Conservation (phyloP, 2,113 vertebrate species). For the Myxocyprinus asiaticus region DNA sequence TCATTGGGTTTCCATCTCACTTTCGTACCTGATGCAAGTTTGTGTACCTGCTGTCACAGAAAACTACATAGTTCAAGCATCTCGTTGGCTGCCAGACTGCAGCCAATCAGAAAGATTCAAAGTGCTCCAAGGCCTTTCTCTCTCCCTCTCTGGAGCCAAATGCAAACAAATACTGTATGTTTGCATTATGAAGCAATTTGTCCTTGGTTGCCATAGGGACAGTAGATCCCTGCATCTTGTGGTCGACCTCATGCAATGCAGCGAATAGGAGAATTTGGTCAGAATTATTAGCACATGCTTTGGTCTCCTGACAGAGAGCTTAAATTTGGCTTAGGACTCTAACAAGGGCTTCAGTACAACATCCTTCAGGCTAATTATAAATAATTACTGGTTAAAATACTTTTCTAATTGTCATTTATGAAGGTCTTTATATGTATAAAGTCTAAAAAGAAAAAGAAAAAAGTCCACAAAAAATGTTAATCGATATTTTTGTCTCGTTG, state of each 20-base stretch:
- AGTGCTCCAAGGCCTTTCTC: neutral
- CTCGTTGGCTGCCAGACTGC: neutral
- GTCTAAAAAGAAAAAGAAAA: constrained; percentile 39
- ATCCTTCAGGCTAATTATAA: constrained; percentile 66
- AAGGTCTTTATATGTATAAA: constrained; percentile 47
- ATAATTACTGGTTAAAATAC: constrained; percentile 62
- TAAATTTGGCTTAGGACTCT: constrained; percentile 62
- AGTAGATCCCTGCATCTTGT: neutral
- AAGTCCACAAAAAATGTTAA: constrained; percentile 57
- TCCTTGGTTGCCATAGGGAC: constrained; percentile 47
- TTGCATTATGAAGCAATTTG: constrained; percentile 33
- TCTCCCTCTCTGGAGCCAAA: constrained; percentile 1
- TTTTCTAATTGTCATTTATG: constrained; percentile 53
- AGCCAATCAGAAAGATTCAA: neutral
- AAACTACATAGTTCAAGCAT: neutral
- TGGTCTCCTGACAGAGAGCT: constrained; percentile 60
- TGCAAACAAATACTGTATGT: constrained; percentile 36
- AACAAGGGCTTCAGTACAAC: constrained; percentile 63
- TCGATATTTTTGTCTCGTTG: too few species aligned
- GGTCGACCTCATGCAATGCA: constrained; percentile 5
- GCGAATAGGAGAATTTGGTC: constrained; percentile 59
- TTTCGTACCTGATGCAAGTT: too few species aligned
- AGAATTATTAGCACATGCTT: constrained; percentile 57
- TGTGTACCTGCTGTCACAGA: neutral
- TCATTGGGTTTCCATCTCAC: neutral